Percentiles rank a stretch among this genome's conserved stretches.
These are phyloP conservation scores for Uria lomvia DNA, from an alignment of 2,113 vertebrate species.

Conservation along the genomic window DNA sequence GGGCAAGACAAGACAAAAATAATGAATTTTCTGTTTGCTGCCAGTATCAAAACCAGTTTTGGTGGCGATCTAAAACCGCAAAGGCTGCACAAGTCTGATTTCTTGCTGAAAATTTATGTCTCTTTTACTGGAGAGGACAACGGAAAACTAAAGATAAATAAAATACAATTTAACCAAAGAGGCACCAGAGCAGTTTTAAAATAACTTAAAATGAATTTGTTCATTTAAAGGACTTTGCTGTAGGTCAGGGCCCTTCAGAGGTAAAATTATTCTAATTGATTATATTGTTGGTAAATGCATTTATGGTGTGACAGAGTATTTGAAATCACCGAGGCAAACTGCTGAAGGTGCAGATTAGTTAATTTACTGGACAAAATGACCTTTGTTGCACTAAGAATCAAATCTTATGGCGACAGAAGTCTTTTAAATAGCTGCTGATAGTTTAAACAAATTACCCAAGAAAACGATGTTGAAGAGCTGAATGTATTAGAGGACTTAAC, in stretches of 20 bases:
- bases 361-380: neutral
- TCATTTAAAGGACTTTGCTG: neutral
- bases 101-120: neutral
- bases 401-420: neutral
- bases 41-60: neutral
- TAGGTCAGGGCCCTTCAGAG: neutral
- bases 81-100: neutral
- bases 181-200: neutral
- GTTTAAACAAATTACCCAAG: neutral
- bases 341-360: neutral
- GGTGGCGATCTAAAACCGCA: neutral
- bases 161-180: neutral
- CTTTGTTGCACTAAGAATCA: neutral
- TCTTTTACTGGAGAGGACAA: neutral
- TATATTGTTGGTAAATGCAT: neutral
- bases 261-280: neutral
- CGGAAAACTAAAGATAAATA: neutral
- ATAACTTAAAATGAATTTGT: neutral
- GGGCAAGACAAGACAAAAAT: constrained; percentile 10
- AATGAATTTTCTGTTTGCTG: neutral
- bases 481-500: neutral
- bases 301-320: neutral
- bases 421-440: neutral
- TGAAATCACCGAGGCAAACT: neutral
- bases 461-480: neutral